Base-by-base conservation (phyloP, 2,113 vertebrate genomes). In the Maccullochella peelii region DNA sequence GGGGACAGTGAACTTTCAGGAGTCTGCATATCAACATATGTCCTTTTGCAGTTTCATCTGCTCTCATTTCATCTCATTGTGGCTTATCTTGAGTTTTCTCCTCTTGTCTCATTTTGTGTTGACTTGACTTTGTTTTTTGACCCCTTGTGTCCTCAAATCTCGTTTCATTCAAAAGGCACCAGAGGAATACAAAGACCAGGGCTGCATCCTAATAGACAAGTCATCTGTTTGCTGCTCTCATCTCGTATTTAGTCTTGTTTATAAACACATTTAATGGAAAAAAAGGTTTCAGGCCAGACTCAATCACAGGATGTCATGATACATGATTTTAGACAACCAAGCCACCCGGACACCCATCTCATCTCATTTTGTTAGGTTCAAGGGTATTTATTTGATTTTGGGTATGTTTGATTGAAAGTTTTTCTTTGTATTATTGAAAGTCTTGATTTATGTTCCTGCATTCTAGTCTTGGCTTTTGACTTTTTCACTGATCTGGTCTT, bases 31-130 rank as follows among this genome's bases (percentile, higher is more conserved):
- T 57, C 40, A 58, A 27, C 52, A 25, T 6, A 15, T 1, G 0
- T 42, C 61, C 25, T 33, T 67, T 70, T 82, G 44, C 50, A 38
- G 18, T 72, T 78, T 80, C 25, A 40, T 77, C 50, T 71, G 36
- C 0, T 63, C 52, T 86, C 42, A 73, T 57, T 84, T 77, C 38
- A 23, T 68, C 68, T 79, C 16, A 12, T 20, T 27, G 14, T 21
- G 38, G 57, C 38, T 61, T 33, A 62, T 30, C 36, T 42, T 59
- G 14, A 65, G 63, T 65, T 62, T 71, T 57, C 8, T 20, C 9
- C 25, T 62, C 55, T 67, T 21, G 9, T 67, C 68, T 71, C 21
- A 62, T 40, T 49, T 68, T 54, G 8, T 63, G 27, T 52, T 47
- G 42, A 58, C 49, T 47, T 62, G 16, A 3, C n/a, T 67, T 50